A percentile compares a stretch with the other conserved stretches of the same genome.
These are phyloP conservation scores for Synergus japonicus DNA, from an alignment of 2,888 invertebrate genomes.

Conservation along the genomic window DNA sequence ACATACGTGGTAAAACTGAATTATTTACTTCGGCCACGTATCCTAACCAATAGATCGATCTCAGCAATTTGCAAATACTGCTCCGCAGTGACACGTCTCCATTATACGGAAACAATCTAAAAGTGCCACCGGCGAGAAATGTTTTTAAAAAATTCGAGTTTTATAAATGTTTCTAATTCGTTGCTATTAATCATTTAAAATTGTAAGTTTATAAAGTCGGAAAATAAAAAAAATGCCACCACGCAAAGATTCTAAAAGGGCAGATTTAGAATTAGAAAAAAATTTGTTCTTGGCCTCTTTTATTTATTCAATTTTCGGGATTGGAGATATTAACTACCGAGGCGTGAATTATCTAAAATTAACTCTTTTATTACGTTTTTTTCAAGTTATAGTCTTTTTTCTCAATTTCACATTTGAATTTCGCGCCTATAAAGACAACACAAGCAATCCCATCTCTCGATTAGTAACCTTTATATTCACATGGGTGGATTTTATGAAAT, in stretches of 20 bases:
- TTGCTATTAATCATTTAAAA: neutral
- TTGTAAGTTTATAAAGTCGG: neutral
- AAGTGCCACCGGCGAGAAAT: neutral
- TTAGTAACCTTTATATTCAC: neutral
- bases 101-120: neutral
- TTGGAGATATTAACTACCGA: neutral
- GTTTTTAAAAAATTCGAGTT: neutral
- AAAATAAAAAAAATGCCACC: neutral
- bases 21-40: conserved; percentile 6
- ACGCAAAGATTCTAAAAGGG: neutral
- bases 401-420: neutral
- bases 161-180: neutral
- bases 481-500: conserved; percentile 11
- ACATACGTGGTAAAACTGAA: neutral
- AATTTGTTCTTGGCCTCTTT: neutral
- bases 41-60: neutral
- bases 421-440: neutral
- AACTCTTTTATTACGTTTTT: neutral
- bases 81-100: neutral
- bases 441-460: neutral
- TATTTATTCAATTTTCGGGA: conserved; percentile 6
- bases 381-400: neutral
- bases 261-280: neutral
- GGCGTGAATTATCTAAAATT: neutral
- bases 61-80: conserved; percentile 4